phyloP scores from a whole-genome alignment of 2,888 invertebrate species.

The Chesias legatella region DNA sequence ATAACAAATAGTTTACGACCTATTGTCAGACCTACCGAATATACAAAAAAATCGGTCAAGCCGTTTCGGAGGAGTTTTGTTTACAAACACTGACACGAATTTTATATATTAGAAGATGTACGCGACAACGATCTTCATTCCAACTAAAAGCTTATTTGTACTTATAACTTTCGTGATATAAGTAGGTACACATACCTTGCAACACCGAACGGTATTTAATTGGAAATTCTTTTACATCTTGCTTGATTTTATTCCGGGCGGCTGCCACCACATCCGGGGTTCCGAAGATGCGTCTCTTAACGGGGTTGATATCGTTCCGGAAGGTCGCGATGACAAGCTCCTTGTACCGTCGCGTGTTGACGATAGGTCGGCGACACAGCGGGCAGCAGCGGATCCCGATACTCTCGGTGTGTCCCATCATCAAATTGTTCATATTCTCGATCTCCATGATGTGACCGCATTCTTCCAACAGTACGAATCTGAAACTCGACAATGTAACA shows the following conservation, averaged over 20 bases:
- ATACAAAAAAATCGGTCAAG: too few relatives aligned
- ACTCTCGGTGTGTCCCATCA: constrained; percentile 48
- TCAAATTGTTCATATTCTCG: constrained; percentile 63
- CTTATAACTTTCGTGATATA: too few relatives aligned
- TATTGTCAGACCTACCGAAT: too few relatives aligned
- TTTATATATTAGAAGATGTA: too few relatives aligned
- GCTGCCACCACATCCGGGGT: constrained; percentile 36
- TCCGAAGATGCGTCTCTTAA: constrained; percentile 64
- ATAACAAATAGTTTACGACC: too few relatives aligned
- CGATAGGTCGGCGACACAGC: constrained; percentile 79
- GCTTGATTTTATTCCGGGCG: constrained; percentile 30
- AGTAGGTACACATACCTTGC: constrained; percentile 23
- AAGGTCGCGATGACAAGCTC: constrained; percentile 66
- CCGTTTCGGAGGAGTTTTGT: too few relatives aligned
- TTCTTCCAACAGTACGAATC: constrained; percentile 76
- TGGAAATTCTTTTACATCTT: constrained; percentile 20
- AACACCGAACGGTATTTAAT: constrained; percentile 14
- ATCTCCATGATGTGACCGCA: constrained; percentile 75
- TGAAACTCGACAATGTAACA: constrained; percentile 35
- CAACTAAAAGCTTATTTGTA: too few relatives aligned
- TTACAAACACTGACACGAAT: too few relatives aligned
- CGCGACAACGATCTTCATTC: too few relatives aligned
- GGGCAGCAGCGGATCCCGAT: constrained; percentile 75
- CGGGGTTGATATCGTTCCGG: constrained; percentile 58
- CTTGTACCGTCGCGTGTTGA: constrained; percentile 79